A percentile compares a stretch with the other conserved stretches of the same genome.
These are phyloP conservation scores for Calycopis cecrops DNA, from an alignment of 1,140 invertebrate species.

Conservation along the genomic window DNA sequence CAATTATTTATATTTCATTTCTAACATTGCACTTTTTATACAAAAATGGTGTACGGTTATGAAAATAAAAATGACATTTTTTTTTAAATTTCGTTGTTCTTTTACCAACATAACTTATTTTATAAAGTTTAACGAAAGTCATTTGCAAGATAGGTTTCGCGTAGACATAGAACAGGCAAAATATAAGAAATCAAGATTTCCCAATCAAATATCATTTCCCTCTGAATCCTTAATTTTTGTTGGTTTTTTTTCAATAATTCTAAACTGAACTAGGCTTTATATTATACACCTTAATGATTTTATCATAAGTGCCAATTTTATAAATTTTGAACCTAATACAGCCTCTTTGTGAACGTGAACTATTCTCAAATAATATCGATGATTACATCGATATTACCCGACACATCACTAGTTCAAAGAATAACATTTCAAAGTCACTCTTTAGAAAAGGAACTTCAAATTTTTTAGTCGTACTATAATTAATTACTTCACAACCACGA, in stretches of 20 bases:
- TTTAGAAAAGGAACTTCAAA: constrained; percentile 42
- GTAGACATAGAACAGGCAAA: no score
- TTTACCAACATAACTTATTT: neutral
- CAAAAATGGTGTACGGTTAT: constrained; percentile 19
- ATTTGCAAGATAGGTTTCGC: no score
- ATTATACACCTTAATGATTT: no score
- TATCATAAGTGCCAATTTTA: no score
- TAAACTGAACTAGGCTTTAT: no score
- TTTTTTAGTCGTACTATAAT: constrained; percentile 40
- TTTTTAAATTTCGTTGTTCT: constrained; percentile 32
- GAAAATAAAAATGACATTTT: constrained; percentile 26
- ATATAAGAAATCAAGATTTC: no score
- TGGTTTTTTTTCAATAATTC: no score
- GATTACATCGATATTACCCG: neutral
- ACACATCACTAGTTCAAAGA: constrained; percentile 26
- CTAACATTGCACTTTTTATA: constrained; percentile 23
- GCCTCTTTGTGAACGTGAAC: no score
- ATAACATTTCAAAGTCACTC: constrained; percentile 67
- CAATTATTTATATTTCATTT: constrained; percentile 23
- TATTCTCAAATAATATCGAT: constrained; percentile 12
- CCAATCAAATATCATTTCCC: no score
- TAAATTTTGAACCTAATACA: no score
- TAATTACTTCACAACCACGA: constrained; percentile 63
- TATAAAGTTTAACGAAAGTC: no score
- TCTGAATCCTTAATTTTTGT: no score